Percentiles rank a stretch among this genome's conserved stretches.
phyloP scores from a whole-genome alignment of 2,888 invertebrate genomes.

The Noctua pronuba region DNA sequence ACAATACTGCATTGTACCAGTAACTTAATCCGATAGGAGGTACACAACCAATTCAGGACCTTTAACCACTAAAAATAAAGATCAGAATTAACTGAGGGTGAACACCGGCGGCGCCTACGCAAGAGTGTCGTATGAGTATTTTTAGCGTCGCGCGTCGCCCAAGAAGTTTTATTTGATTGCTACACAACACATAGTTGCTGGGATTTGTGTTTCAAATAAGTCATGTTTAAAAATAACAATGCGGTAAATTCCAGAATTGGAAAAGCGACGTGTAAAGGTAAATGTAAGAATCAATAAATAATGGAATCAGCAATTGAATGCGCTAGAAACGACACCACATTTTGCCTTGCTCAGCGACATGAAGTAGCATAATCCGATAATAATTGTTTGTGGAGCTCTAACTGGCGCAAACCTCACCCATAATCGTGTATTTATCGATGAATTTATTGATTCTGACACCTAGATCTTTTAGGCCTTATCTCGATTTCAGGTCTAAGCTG shows the following conservation, averaged over 20 bases:
- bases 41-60: slow-evolving; percentile 27
- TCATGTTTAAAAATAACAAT: slow-evolving; percentile 68
- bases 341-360: slow-evolving; percentile 24
- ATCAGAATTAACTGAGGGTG: slow-evolving; percentile 34
- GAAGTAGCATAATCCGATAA: slow-evolving; percentile 18
- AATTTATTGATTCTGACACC: slow-evolving; percentile 28
- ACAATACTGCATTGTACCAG: slow-evolving; percentile 65
- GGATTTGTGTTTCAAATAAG: slow-evolving; percentile 68
- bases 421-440: slow-evolving; percentile 18
- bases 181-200: slow-evolving; percentile 64
- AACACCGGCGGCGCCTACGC: slow-evolving; percentile 65
- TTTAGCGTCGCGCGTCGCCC: slow-evolving; percentile 66
- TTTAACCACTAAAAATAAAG: slow-evolving; percentile 14
- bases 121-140: slow-evolving; percentile 67
- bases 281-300: slow-evolving; percentile 46
- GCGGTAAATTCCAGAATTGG: slow-evolving; percentile 54
- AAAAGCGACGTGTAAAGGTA: slow-evolving; percentile 45
- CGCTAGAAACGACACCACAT: slow-evolving; percentile 14
- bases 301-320: slow-evolving; percentile 28
- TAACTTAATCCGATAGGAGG: slow-evolving; percentile 65
- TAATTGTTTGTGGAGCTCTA: slow-evolving; percentile 9
- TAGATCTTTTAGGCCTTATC: slow-evolving; percentile 21
- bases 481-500: slow-evolving; percentile 17
- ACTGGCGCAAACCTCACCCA: neutral
- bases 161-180: slow-evolving; percentile 70